Evolutionary conservation across 2,888 invertebrate species (phyloP), one percentile per base, ranked within the genome.

Genomic region (Agrotis clavis): DNA sequence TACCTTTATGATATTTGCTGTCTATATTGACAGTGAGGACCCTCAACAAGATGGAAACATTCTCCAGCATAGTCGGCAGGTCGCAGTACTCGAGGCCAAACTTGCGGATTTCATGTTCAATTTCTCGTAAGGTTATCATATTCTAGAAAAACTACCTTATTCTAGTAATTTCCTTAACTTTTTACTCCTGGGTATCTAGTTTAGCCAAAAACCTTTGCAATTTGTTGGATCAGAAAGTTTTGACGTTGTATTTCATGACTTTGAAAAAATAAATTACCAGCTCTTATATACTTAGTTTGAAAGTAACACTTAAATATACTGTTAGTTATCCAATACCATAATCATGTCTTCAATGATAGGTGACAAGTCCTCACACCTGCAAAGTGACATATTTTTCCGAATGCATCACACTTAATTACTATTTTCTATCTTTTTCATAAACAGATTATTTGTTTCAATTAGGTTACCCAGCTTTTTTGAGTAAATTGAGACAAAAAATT

Each of bases 61-160:
- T 90, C 70, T 77, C 82, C 21, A 90, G 6, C 88, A 89, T 87
- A 6, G 89, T 89, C 1, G 89, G 84, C 14, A 90, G 70, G 41
- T 90, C 90, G 63, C 87, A 86, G 54, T 85, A 60, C 25, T 77
- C 77, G 60, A 89, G 21, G 0, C 89, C 85, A 19, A 89, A 89
- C 74, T 85, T 87, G 6, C 82, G 75, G 0, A 88, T 61, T 35
- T 76, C 75, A 54, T 74, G 81, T 16, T 65, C 50, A 16, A 76
- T 74, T 47, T 79, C 84, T 65, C 51, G 45, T n/a, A 59, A 0
- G 0, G 45, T 30, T 21, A 53, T 5, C 60, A 79, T 16, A 5
- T 16, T 0, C 21, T 4, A 7, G 21, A 59, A 53, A n/a, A 5
- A 16, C n/a, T 14, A n/a, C 3, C 18, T 61, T 2, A 16, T 6